Evolutionary conservation across 1,140 invertebrate genomes (phyloP), one percentile per base, ranked within the genome.

Genomic region (Musca vetustissima): DNA sequence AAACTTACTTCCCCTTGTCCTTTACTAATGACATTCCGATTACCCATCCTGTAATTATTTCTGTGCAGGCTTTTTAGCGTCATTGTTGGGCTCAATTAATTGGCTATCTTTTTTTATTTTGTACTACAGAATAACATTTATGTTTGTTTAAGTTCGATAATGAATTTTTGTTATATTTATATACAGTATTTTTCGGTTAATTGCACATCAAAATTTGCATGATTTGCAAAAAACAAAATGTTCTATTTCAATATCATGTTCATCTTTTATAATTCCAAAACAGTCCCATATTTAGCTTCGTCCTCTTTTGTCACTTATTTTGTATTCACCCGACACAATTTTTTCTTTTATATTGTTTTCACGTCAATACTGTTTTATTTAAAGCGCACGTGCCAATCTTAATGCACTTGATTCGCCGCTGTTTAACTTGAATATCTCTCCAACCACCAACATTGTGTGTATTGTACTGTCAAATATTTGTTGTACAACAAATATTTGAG

Each of bases 261-360:
- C 9, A 3, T 47, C 7, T 64, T 64, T 64, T 3, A 64, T 47
- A 4, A 48, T 8, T 15, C 28, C 59, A 64, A 64, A 64, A 19
- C 32, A 47, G 4, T 64, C 36, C 36, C 36, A 64, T 49, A 64
- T n/a, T 11, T 64, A 21, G 36, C 17, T 64, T 47, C 61, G 7
- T 15, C 36, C 61, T 64, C 61, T 47, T 49, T 64, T 64, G 36
- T 47, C 17, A 48, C 17, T 25, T 47, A 64, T 47, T 48, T 64
- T 64, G 13, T 19, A 64, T 21, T 19, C 43, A 49, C 4, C 24
- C 13, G 19, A 22, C 19, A 48, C 7, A 49, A 64, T 64, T 47
- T 64, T 64, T 25, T 47, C 19, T 64, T 64, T 64, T 64, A 64
- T 48, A 22, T 64, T 1, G 47, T 64, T 22, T 24, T 64, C 28